Base-by-base conservation (phyloP, 2,888 invertebrate species). In the Polydrusus cervinus region DNA sequence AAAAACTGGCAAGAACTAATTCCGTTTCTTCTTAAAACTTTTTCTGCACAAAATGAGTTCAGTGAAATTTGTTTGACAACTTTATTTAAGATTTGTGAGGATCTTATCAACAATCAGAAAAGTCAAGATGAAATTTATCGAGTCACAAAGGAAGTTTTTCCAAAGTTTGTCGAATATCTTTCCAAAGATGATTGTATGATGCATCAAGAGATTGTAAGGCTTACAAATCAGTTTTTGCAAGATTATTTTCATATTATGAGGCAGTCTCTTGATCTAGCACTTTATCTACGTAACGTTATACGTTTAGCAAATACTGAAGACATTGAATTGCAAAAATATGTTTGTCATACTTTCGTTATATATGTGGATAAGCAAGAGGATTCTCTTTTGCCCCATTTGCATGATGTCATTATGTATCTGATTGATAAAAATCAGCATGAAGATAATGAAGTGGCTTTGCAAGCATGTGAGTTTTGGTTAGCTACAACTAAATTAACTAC, bases 401-500 rank as follows among this genome's bases (percentile, higher is more conserved):
- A 96, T 83, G 95, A 95, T 87, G 97, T 99, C 75, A 97, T 99
- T 85, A 97, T 98, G 92, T 99, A 98, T 86, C 97, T 99, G 94
- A 88, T 99, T 83, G 89, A 95, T 86, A 92, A 98, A 79, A 98
- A 98, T 71, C 96, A 97, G 90, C 95, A 96, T 86, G 89, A 92
- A 6, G 97, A 99, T 85, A 95, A 96, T 84, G 94, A 94, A 72
- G 97, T 99, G 20, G 97, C 99, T 0, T 88, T 99, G 78, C 99
- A 99, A 88, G 99, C 99, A 0, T 99, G 99, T 83, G 99, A 99
- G 87, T 99, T 99, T 89, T 99, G 99, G 99, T 88, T 99, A 65
- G 95, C 98, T 0, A 89, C 98, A 57, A 97, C 98, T 1, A 99
- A 99, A 85, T 95, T 97, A 83, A 93, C 92, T 82, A 92, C 97